A percentile compares a stretch with the other conserved stretches of the same genome.
Conservation (phyloP, 1,140 invertebrate genomes). For the Ceratosolen fusciceps region DNA sequence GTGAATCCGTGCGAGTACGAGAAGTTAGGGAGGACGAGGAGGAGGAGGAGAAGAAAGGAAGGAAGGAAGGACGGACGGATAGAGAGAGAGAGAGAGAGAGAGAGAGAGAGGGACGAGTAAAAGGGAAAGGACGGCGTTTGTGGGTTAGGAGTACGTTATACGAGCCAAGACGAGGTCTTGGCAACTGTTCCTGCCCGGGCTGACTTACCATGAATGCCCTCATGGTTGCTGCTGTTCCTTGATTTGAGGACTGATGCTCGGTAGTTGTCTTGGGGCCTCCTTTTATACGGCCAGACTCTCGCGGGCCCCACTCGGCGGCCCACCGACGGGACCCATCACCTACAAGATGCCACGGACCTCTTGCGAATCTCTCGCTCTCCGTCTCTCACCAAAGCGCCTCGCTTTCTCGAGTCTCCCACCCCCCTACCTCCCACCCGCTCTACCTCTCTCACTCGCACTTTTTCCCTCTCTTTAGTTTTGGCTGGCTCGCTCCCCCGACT, state of each 20-base stretch:
- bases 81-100: constrained; percentile 8
- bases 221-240: constrained; percentile 70
- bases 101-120: constrained; percentile 26
- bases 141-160: background rate
- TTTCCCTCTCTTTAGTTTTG: background rate
- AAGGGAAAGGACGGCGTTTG: constrained; percentile 16
- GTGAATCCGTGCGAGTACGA: no score
- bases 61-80: no score
- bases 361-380: constrained; percentile 64
- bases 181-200: constrained; percentile 40
- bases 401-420: constrained; percentile 45
- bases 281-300: constrained; percentile 65
- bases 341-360: constrained; percentile 66
- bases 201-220: constrained; percentile 72
- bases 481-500: background rate
- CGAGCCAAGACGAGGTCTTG: background rate
- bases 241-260: constrained; percentile 73
- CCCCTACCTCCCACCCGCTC: background rate
- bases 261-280: constrained; percentile 66
- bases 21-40: no score
- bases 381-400: constrained; percentile 40
- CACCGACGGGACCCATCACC: constrained; percentile 66
- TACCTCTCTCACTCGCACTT: background rate
- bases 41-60: no score
- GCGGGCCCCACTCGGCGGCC: constrained; percentile 66